These are phyloP conservation scores for Eulemur mongoz DNA, from an alignment of 2,797 vertebrate species.

Conservation along the genomic window DNA sequence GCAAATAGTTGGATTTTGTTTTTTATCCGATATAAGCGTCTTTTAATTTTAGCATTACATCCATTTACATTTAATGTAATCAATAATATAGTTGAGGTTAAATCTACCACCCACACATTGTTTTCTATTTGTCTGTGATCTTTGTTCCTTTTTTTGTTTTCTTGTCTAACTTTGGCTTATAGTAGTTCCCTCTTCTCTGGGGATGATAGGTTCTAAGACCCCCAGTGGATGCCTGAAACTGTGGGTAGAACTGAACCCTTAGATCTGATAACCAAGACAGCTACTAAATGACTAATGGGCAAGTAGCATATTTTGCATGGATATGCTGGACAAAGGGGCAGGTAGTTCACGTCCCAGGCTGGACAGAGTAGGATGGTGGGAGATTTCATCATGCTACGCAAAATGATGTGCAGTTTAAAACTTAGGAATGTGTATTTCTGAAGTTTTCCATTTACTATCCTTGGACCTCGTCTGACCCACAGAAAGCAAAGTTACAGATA, in stretches of 20 bases:
- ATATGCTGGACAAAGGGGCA: background rate
- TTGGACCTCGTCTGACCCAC: no score
- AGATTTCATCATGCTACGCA: background rate
- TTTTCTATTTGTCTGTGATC: background rate
- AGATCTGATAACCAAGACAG: background rate
- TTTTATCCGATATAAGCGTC: background rate
- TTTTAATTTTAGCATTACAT: background rate
- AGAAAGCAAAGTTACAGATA: background rate
- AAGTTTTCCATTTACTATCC: background rate
- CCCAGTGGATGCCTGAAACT: background rate
- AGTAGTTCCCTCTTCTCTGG: background rate
- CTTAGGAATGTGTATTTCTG: background rate
- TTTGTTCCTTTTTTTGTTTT: background rate
- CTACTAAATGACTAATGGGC: background rate
- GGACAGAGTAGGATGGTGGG: background rate
- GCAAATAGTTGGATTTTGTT: background rate
- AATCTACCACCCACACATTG: background rate
- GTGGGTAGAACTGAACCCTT: background rate
- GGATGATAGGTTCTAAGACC: background rate
- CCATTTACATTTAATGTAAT: background rate
- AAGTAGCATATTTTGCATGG: background rate
- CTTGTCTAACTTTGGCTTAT: background rate
- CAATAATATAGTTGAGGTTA: background rate
- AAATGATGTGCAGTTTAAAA: background rate
- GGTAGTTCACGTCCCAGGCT: background rate